Base-by-base conservation (phyloP, 2,888 invertebrate genomes). In the Notodonta ziczac region DNA sequence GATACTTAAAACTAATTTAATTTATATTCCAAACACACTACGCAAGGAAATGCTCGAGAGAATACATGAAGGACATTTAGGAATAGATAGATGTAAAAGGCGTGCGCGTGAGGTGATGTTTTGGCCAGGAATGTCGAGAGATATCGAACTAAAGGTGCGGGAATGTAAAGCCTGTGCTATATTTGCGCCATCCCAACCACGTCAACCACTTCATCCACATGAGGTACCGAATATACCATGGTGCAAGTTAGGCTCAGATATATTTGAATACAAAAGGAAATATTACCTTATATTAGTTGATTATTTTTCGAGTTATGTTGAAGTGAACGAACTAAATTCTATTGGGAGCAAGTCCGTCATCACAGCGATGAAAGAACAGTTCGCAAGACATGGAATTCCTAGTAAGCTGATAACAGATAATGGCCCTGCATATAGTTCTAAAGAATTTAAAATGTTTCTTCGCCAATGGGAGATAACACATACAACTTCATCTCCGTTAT, bases 121-220 rank as follows among this genome's bases (percentile, higher is more conserved):
- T 32, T 63, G 63, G 63, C 52, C 48, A 0, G 52, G 55, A 5
- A 63, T 66, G 59, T 46, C 59, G 0, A 55, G 48, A 6, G 60
- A 66, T 48, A 24, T 66, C 0, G 59, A 63, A 40, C 10, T 0
- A 3, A 32, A 40, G 16, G 56, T 62, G 42, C 52, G 44, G 13
- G 12, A 32, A 14, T 64, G 63, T 42, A 10, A 10, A 9, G 50
- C 48, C 5, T 65, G 60, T 42, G 46, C 44, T n/a, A 56, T 58
- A 58, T 13, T 10, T 9, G 46, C 52, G 2, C n/a, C 51, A 3
- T 13, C n/a, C 6, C n/a, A 12, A 9, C 16, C 48, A 2, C 42
- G 39, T 5, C 69, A 75, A 51, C 71, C 76, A 1, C 32, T 76
- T 57, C 35, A 68, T 0, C 69, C 68, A 14, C 60, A 61, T 39